Percentiles rank a stretch among this genome's conserved stretches.
Evolutionary conservation across 2,888 invertebrate genomes (phyloP).

Genomic region (Mesochorus sp.): DNA sequence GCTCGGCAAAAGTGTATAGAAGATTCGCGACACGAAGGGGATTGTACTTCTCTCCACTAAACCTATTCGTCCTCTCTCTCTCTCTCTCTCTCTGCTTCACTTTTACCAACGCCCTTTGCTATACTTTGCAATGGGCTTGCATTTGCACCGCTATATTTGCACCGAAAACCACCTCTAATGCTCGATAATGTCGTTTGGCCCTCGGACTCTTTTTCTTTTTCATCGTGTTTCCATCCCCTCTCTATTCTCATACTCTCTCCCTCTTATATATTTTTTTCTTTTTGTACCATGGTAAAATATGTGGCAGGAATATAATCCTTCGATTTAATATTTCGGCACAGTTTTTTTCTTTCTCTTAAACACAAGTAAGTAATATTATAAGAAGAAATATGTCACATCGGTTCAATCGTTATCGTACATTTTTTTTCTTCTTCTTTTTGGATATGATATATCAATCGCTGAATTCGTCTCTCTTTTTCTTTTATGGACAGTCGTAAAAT

Average conservation of each 20-base stretch:
- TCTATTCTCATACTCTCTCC: slow-evolving; percentile 15
- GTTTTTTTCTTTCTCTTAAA: background rate
- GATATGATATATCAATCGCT: slow-evolving; percentile 18
- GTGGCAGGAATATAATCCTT: slow-evolving; percentile 9
- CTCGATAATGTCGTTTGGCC: slow-evolving; percentile 74
- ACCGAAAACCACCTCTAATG: slow-evolving; percentile 78
- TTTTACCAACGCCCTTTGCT: slow-evolving; percentile 58
- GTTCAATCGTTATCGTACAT: background rate
- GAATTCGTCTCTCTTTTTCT: background rate
- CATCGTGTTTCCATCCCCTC: slow-evolving; percentile 3
- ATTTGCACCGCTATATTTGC: no score
- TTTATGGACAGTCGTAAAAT: slow-evolving; percentile 22
- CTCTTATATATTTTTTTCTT: background rate
- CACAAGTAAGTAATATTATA: background rate
- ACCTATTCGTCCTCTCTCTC: slow-evolving; percentile 61
- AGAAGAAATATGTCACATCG: background rate
- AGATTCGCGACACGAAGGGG: slow-evolving; percentile 81
- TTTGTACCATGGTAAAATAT: background rate
- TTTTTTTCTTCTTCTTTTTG: no score
- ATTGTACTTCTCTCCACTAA: slow-evolving; percentile 76
- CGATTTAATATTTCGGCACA: slow-evolving; percentile 2
- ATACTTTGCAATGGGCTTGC: background rate
- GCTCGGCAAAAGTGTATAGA: slow-evolving; percentile 74
- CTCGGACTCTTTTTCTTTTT: slow-evolving; percentile 15
- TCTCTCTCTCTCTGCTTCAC: slow-evolving; percentile 15